A percentile compares a stretch with the other conserved stretches of the same genome.
phyloP scores from a whole-genome alignment of 2,113 vertebrate species.

The Procavia capensis region DNA sequence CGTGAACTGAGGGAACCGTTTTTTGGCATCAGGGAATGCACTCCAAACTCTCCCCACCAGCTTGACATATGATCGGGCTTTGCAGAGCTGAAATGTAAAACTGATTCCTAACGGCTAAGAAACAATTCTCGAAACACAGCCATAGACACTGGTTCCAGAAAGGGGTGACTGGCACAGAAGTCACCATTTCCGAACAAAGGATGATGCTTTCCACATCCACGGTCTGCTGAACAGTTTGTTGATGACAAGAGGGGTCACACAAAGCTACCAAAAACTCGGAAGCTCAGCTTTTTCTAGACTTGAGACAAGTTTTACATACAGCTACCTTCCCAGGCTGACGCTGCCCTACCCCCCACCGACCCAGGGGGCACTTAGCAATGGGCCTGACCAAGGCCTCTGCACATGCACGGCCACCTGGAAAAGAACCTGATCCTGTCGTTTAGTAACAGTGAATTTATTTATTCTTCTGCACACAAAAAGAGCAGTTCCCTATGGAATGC shows the following conservation, averaged over 20 bases:
- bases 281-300: not conserved
- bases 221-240: not conserved
- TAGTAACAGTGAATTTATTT: not conserved
- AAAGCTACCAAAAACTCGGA: not conserved
- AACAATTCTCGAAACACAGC: not conserved
- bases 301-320: not conserved
- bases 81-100: conserved; percentile 1
- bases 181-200: not conserved
- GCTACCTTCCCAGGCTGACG: not conserved
- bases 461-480: not conserved
- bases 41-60: not conserved
- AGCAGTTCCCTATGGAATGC: not conserved
- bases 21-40: not conserved
- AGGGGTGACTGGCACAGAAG: not conserved
- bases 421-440: not conserved
- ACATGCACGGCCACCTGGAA: not conserved
- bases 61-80: conserved; percentile 26
- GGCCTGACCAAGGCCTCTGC: not conserved
- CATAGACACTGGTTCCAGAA: not conserved
- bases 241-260: not conserved
- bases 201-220: not conserved
- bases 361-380: not conserved
- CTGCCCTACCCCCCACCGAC: not conserved
- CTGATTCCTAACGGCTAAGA: conserved; percentile 24
- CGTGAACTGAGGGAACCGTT: not conserved